Percentiles rank a stretch among this genome's conserved stretches.
Evolutionary conservation across 1,140 invertebrate genomes (phyloP).

Genomic region (Diabrotica virgifera): DNA sequence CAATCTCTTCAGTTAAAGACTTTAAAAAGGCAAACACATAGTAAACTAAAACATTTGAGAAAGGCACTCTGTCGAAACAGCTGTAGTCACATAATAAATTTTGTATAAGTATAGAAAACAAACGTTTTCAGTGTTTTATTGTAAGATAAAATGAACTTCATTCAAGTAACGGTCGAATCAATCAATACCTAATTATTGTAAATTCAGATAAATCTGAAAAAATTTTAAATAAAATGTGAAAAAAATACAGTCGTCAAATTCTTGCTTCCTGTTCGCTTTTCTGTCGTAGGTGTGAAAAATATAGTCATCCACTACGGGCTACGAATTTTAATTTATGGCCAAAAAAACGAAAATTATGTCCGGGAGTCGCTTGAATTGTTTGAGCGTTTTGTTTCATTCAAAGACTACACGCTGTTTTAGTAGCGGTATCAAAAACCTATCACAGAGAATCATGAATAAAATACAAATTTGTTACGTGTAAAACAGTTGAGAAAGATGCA

Average conservation of each 20-base stretch:
- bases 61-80: no score
- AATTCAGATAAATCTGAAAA: no score
- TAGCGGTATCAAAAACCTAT: conserved; percentile 33
- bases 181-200: no score
- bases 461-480: conserved; percentile 39
- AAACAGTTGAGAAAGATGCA: conserved; percentile 24
- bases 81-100: no score
- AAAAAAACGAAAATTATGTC: conserved; percentile 25
- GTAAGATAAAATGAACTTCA: no score
- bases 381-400: conserved; percentile 21
- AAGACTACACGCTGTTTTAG: conserved; percentile 28
- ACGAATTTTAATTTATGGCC: conserved; percentile 8
- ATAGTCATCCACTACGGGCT: background rate
- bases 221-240: no score
- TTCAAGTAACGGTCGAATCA: no score
- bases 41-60: no score
- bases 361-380: conserved; percentile 23
- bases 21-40: no score
- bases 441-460: conserved; percentile 37
- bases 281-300: conserved; percentile 1
- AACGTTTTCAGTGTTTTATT: no score
- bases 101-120: no score
- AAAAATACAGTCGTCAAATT: background rate
- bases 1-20: no score
- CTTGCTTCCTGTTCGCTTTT: background rate